A percentile compares a stretch with the other conserved stretches of the same genome.
phyloP scores from a whole-genome alignment of 1,140 invertebrate species.

The Drosophila willistoni region DNA sequence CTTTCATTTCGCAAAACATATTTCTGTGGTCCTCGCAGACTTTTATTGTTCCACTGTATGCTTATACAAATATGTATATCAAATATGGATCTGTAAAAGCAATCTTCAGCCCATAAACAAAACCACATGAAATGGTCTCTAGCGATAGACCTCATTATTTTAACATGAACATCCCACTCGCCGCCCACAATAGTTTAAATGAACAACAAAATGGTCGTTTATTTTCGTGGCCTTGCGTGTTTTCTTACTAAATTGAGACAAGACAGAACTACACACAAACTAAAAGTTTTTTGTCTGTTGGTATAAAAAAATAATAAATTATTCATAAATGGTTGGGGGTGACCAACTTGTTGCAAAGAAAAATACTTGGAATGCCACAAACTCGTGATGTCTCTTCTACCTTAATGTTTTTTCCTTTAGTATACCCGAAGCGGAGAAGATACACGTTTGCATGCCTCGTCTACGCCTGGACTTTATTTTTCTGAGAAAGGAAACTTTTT shows the following conservation, averaged over 20 bases:
- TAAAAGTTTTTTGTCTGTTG: conserved; percentile 33
- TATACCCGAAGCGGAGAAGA: conserved; percentile 68
- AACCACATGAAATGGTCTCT: conserved; percentile 70
- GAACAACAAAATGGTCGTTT: conserved; percentile 26
- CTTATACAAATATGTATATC: not conserved
- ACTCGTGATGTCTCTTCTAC: not conserved
- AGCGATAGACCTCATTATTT: conserved; percentile 69
- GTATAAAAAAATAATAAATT: conserved; percentile 60
- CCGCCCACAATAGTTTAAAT: conserved; percentile 6
- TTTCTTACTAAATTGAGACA: conserved; percentile 41
- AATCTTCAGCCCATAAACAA: conserved; percentile 38
- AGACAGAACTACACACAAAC: conserved; percentile 44
- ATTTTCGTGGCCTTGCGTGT: conserved; percentile 57
- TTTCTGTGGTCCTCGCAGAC: too few species aligned
- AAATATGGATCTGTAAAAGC: not conserved
- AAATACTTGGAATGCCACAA: conserved; percentile 2
- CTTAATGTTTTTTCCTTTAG: conserved; percentile 28
- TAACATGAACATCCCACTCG: conserved; percentile 54
- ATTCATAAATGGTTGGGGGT: conserved; percentile 55
- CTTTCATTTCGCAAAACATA: too few species aligned
- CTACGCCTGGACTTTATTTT: conserved; percentile 88
- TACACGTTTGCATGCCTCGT: conserved; percentile 85
- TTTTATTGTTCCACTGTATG: not conserved
- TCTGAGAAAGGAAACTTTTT: conserved; percentile 86
- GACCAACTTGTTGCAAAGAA: conserved; percentile 10